Base-by-base conservation (phyloP, 2,888 invertebrate genomes). In the Oscheius sp. region DNA sequence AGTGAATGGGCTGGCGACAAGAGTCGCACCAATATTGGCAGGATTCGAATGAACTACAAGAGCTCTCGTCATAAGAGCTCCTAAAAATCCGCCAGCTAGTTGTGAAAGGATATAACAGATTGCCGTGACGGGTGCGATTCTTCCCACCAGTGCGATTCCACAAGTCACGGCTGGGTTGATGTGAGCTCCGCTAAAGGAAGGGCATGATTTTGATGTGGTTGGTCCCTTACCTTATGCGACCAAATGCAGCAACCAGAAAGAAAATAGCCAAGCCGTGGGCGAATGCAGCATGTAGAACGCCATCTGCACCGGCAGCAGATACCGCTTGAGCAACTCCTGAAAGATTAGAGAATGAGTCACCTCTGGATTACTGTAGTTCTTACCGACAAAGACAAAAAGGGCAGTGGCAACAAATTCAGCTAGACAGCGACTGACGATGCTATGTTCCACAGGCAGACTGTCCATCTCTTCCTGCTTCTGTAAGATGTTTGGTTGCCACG, bases 121-220 rank as follows among this genome's bases (percentile, higher is more conserved):
- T n/a, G 82, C 81, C 46, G 79, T 69, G 53, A 83, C 73, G 21
- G 78, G 76, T 21, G 21, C 72, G 68, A 82, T 77, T 68, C 82
- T 78, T 2, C 87, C 85, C 58, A 81, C 75, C 2, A 84, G 43
- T 2, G 83, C 80, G 49, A 86, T 78, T 12, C 89, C 89, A 5
- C 89, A 72, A 0, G 90, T 89, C 12, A 90, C 90, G 0, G 89
- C 89, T 0, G 90, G 90, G 77, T 90, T 90, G 69, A 90, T 87
- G 78, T 90, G 90, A 13, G 88, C 90, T 2, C 90, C 90, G 79
- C 90, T 90, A 59, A 73, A 74, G 27, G 3, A 35, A 35, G 35
- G 25, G 2, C 25, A 23, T 18, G 35, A 49, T n/a, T n/a, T 63
- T 18, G 58, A 27, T 55, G 25, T 55, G 16, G 55, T 29, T 29